Conservation (phyloP, 2,797 vertebrate species). For the Sparidentex hasta region DNA sequence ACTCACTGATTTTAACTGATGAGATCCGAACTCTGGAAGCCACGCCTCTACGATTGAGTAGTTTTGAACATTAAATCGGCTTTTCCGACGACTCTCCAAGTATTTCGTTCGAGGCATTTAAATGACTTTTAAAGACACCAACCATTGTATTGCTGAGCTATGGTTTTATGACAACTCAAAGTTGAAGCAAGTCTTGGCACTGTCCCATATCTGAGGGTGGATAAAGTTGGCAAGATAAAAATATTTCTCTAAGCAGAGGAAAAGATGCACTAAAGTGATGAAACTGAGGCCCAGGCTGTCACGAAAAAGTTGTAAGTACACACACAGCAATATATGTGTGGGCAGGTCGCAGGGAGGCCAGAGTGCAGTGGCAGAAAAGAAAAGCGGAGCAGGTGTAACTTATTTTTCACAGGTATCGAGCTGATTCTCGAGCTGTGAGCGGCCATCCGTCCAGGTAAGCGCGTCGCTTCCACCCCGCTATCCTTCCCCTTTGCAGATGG, state of each 20-base stretch:
- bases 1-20: not conserved
- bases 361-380: not conserved
- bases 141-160: not conserved
- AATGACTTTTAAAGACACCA: not conserved
- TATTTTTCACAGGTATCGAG: not conserved
- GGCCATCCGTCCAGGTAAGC: conserved; percentile 29
- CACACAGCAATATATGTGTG: not conserved
- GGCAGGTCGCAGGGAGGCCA: not conserved
- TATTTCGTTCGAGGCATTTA: not conserved
- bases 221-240: not conserved
- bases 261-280: not conserved
- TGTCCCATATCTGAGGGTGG: not conserved
- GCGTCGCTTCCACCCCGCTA: conserved; percentile 14
- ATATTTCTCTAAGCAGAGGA: not conserved
- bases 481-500: conserved; percentile 57
- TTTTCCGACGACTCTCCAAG: not conserved
- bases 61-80: not conserved
- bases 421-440: not conserved
- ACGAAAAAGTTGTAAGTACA: not conserved
- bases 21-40: not conserved
- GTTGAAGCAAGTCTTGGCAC: not conserved
- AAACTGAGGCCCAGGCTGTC: not conserved
- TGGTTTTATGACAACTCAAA: conserved; percentile 4
- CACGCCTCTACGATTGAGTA: not conserved
- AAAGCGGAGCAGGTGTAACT: not conserved